Evolutionary conservation across 2,797 vertebrate genomes (phyloP).

Genomic region (Miichthys miiuy): DNA sequence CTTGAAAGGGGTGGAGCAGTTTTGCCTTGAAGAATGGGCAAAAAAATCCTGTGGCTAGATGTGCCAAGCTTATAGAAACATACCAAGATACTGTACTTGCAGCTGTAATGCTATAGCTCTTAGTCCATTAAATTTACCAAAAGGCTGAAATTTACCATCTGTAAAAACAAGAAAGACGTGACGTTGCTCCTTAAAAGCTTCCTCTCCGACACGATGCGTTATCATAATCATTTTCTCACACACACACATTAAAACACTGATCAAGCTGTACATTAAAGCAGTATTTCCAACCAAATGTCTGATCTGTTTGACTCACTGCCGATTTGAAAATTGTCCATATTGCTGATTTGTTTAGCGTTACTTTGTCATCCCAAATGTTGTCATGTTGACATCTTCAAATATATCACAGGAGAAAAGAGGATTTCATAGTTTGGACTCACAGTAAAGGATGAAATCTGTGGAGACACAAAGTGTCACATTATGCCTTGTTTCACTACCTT

Average conservation of each 20-base stretch:
- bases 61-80: background rate
- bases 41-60: too few species aligned
- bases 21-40: too few species aligned
- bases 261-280: background rate
- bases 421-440: conserved; percentile 80
- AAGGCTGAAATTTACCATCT: conserved; percentile 67
- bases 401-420: too few species aligned
- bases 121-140: background rate
- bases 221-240: conserved; percentile 50
- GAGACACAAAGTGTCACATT: conserved; percentile 23
- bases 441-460: conserved; percentile 72
- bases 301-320: conserved; percentile 48
- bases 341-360: rapidly evolving
- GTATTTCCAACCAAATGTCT: background rate
- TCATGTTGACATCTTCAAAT: too few species aligned
- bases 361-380: too few species aligned
- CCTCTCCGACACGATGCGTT: background rate
- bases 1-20: too few species aligned
- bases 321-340: background rate
- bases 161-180: conserved; percentile 75
- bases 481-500: background rate
- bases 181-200: conserved; percentile 59
- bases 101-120: background rate
- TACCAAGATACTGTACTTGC: background rate
- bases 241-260: background rate